Base-by-base conservation (phyloP, 2,113 vertebrate species). In the Vireo altiloquus region DNA sequence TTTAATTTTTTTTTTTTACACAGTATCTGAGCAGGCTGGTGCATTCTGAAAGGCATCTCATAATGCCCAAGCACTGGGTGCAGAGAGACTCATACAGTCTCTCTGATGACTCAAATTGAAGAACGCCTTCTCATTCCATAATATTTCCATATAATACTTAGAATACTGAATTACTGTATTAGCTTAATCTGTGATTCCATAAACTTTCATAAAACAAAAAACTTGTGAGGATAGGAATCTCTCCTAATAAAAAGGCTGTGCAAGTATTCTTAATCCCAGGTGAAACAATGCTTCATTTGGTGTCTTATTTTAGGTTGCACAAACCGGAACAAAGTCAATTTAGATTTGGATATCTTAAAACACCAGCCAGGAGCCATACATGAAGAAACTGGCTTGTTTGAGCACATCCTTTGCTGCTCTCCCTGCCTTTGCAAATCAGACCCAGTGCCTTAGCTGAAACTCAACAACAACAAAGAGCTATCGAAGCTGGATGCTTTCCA, bases 11-110 rank as follows among this genome's bases (percentile, higher is more conserved):
- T 59, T 52, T 59, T 42, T 75, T 76, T 11, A 20, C 13, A 8
- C 5, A 21, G 10, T 60, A 6, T 31, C 20, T 50, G 19, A 75
- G 22, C 8, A 87, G 35, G 13, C 6, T 76, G 13, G 5, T 39
- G 7, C 21, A 50, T 56, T 54, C 30, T 75, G n/a, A 84, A 91
- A 56, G 11, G 13, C 8, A 15, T 50, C 30, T 87, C 9, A 46
- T 53, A 59, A 68, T 1, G 1, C 13, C 6, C 17, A 56, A 82
- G 16, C 24, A 64, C 2, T 1, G 1, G 5, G 15, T 23, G 2
- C n/a, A 60, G 11, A 79, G 14, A 82, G 11, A n/a, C 3, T 80
- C 3, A 0, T 25, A 56, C 13, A 53, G 53, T 23, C 14, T 33
- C 22, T 46, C 24, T 46, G 23, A 89, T 13, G 24, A 15, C 9